Base-by-base conservation (phyloP, 2,113 vertebrate genomes). In the Myiozetetes cayanensis region DNA sequence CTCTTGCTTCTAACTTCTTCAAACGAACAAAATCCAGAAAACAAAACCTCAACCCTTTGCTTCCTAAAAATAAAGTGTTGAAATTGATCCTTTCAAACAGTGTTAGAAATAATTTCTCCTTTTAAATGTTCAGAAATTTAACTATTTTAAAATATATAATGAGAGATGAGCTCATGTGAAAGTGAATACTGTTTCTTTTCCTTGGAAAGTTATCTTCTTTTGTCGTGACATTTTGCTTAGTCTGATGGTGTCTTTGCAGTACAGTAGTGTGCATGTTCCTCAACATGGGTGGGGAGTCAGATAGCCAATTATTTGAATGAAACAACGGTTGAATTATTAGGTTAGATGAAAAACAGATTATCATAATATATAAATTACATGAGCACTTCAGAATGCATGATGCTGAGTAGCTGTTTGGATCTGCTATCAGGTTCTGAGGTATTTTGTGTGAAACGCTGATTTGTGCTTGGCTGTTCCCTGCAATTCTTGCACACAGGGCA, bases 271-370 rank as follows among this genome's bases (percentile, higher is more conserved):
- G 55, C 22, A 3, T 71, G 33, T n/a, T 91, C 33, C n/a, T 86
- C 85, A 61, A 5, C 85, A 80, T 95, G 92, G 75, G 88, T 94
- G 94, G 87, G 92, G 90, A 96, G 47, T 86, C 72, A 77, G 75
- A 53, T 80, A 80, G 76, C 78, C 92, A 95, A 52, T 93, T 86
- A 88, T 86, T 94, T 59, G 74, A 94, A 59, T 37, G 85, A 58
- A 94, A 81, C 50, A 87, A 71, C 0, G 0, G 56, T 55, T 88
- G 67, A 91, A 85, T 94, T 89, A 90, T 59, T 20, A 88, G 68
- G 33, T 70, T 92, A 94, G 85, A 95, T 95, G 82, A 67, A 88
- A 96, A 97, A 59, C 94, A 96, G 91, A 88, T 90, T 96, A 96
- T 94, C 79, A 61, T 80, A 86, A 91, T 90, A 84, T 5, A 91